A percentile compares a stretch with the other conserved stretches of the same genome.
Conservation (phyloP, 1,140 invertebrate species). For the Drosophila burlai region DNA sequence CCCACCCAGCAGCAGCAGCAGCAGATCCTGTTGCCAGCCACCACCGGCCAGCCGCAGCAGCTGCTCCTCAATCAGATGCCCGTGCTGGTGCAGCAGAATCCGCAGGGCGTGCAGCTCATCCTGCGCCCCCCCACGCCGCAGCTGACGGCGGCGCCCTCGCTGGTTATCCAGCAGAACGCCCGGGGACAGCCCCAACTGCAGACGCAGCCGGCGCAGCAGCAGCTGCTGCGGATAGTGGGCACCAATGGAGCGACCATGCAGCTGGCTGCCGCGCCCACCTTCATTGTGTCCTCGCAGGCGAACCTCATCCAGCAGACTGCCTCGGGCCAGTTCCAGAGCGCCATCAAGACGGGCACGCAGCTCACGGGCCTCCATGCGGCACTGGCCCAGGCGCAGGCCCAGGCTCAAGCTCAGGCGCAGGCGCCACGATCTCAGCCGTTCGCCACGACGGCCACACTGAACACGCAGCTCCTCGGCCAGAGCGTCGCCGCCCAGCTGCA, state of each 20-base stretch:
- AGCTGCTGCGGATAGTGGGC: slow-evolving; percentile 86
- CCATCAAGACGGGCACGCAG: slow-evolving; percentile 72
- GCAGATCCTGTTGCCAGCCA: slow-evolving; percentile 81
- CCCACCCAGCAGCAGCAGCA: slow-evolving; percentile 56
- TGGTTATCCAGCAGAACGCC: slow-evolving; percentile 85
- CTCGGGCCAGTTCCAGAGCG: slow-evolving; percentile 77
- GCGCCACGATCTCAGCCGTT: slow-evolving; percentile 84
- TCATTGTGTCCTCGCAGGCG: slow-evolving; percentile 85
- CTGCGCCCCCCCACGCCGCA: slow-evolving; percentile 86
- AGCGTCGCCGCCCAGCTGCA: slow-evolving; percentile 81
- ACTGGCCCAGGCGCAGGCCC: slow-evolving; percentile 66
- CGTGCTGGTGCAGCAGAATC: slow-evolving; percentile 85
- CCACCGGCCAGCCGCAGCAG: slow-evolving; percentile 69
- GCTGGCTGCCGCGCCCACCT: slow-evolving; percentile 83
- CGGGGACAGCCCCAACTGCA: slow-evolving; percentile 78
- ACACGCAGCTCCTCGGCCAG: slow-evolving; percentile 79
- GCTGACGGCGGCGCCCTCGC: slow-evolving; percentile 84
- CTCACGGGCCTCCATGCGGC: slow-evolving; percentile 79
- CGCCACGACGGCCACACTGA: slow-evolving; percentile 79
- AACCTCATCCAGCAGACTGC: slow-evolving; percentile 84
- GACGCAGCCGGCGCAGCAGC: slow-evolving; percentile 85
- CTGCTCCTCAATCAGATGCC: slow-evolving; percentile 85
- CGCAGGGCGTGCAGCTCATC: slow-evolving; percentile 86
- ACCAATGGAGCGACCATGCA: slow-evolving; percentile 86
- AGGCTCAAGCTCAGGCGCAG: slow-evolving; percentile 74